Evolutionary conservation across 2,113 vertebrate genomes (phyloP), one percentile per base, ranked within the genome.

Genomic region (Percopsis transmontana): DNA sequence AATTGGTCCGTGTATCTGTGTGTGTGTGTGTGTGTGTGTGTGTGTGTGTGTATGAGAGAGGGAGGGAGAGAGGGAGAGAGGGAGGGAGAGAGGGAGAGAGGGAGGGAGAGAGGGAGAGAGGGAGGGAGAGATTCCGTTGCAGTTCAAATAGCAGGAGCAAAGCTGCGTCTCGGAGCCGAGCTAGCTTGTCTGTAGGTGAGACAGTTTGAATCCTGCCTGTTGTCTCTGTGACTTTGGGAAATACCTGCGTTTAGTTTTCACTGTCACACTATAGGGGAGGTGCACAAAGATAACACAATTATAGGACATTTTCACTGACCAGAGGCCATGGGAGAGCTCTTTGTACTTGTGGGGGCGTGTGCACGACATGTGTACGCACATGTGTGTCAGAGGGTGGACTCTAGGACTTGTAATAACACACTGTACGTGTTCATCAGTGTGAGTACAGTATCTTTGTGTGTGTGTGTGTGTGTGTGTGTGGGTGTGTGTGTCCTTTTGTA

Each of bases 161-260:
- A 77, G 77, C 75, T 71, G 72, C 76, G 62, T 77, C 68, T 38
- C 0, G 48, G 54, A 15, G 75, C 77, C 70, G 82, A 82, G 57
- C 76, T 53, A 54, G 66, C 27, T 33, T 33, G 27, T 33, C 1
- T n/a, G 40, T 14, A 44, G 15, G 42, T 44, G 58, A 61, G 12
- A 64, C 70, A 42, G 55, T 48, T 86, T 71, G 41, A 81, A 81
- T 79, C 59, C 63, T 54, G 56, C 45, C 12, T 80, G 78, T 67
- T 76, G 68, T 76, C 68, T 72, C 62, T 79, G 75, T 52, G 68
- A 77, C 77, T 62, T 47, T 13, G 68, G 62, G 59, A 68, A 75
- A 42, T n/a, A 14, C 14, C 20, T 48, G 58, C 42, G 40, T 65
- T 72, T 44, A 69, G 62, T 60, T 66, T 71, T 51, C 40, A 41